Conservation (phyloP, 2,113 vertebrate species). For the Sebastes schlegelii region DNA sequence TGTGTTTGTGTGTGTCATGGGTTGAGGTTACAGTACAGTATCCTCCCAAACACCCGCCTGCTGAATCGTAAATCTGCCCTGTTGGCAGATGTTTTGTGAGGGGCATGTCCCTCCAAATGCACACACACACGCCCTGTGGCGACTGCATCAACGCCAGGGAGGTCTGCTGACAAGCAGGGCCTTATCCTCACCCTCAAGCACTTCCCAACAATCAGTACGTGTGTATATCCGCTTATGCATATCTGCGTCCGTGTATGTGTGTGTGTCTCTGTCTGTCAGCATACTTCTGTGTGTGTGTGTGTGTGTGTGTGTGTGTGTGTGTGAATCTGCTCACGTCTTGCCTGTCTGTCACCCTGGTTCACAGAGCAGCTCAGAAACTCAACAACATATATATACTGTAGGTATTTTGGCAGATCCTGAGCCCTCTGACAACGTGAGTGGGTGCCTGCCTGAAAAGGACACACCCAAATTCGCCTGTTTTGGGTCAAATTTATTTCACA, state of each 20-base stretch:
- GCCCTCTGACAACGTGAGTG: not conserved
- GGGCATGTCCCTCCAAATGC: constrained; percentile 48
- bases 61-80: constrained; percentile 61
- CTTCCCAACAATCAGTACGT: constrained; percentile 36
- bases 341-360: constrained; percentile 8
- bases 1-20: constrained; percentile 12
- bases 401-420: not conserved
- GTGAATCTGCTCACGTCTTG: not conserved
- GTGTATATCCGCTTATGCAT: not conserved
- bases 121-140: constrained; percentile 30
- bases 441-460: not conserved
- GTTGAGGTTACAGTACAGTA: constrained; percentile 56
- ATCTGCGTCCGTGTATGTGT: not conserved
- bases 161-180: constrained; percentile 68
- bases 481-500: not conserved
- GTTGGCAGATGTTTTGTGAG: constrained; percentile 69
- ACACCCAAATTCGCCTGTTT: not conserved
- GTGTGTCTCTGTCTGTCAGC: constrained; percentile 5
- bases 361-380: not conserved
- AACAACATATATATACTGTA: not conserved
- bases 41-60: constrained; percentile 48
- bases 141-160: constrained; percentile 50
- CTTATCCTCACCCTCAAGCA: constrained; percentile 61
- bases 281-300: not conserved
- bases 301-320: not conserved